Evolutionary conservation across 2,797 vertebrate species (phyloP).

Genomic region (Ibycter americanus): DNA sequence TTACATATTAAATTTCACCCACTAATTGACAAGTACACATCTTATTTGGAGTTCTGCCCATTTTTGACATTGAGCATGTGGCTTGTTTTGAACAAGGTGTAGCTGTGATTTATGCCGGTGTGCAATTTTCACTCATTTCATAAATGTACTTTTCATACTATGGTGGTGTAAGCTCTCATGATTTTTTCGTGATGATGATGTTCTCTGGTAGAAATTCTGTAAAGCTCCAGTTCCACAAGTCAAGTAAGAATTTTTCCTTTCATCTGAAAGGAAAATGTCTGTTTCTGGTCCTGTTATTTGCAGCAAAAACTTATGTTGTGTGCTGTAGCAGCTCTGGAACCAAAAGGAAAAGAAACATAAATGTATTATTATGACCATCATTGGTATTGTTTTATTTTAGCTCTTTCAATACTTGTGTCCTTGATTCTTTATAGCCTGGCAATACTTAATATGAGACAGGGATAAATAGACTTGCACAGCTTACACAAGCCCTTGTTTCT

Average conservation of each 20-base stretch:
- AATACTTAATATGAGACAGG: background rate
- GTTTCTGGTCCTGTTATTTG: background rate
- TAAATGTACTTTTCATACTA: background rate
- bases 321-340: background rate
- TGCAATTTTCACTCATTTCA: background rate
- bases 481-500: background rate
- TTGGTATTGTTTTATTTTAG: slow-evolving; percentile 18
- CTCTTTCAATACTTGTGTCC: background rate
- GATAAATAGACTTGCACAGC: background rate
- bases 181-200: background rate
- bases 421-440: background rate
- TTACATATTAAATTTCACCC: background rate
- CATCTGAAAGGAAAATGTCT: background rate
- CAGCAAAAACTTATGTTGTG: background rate
- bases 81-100: background rate
- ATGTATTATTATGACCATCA: background rate
- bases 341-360: background rate
- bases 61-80: background rate
- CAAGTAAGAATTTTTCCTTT: background rate
- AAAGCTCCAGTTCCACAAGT: background rate
- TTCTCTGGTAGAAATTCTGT: background rate
- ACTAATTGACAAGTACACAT: background rate
- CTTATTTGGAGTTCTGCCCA: slow-evolving; percentile 2
- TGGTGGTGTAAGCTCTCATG: background rate
- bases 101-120: background rate